Conservation (phyloP, 1,140 invertebrate species). For the Colletes gigas region DNA sequence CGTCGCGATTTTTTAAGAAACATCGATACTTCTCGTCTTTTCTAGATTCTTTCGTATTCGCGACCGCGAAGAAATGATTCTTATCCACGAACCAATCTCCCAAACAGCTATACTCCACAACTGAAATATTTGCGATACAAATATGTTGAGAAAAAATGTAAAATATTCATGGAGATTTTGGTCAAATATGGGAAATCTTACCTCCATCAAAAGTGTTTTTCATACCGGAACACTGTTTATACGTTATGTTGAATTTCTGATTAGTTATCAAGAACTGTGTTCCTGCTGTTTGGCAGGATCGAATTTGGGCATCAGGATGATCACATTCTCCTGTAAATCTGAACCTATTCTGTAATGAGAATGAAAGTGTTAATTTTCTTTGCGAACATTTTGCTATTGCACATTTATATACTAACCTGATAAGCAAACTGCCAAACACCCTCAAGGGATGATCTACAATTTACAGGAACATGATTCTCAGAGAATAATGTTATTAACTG, state of each 20-base stretch:
- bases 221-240: constrained; percentile 92
- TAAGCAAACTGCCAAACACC: constrained; percentile 98
- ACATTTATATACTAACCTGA: constrained; percentile 82
- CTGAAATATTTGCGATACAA: constrained; percentile 75
- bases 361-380: constrained; percentile 61
- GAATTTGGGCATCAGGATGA: constrained; percentile 92
- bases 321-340: constrained; percentile 95
- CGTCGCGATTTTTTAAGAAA: constrained; percentile 96
- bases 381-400: background rate
- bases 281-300: constrained; percentile 96
- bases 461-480: constrained; percentile 94
- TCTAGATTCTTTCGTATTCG: constrained; percentile 96
- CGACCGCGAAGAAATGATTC: constrained; percentile 97
- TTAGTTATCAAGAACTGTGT: constrained; percentile 98
- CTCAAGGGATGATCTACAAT: constrained; percentile 95
- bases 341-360: constrained; percentile 86
- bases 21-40: constrained; percentile 96
- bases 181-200: constrained; percentile 67
- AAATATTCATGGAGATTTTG: constrained; percentile 25
- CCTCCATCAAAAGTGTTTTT: constrained; percentile 93
- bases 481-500: constrained; percentile 93
- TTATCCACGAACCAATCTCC: constrained; percentile 98
- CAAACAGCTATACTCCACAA: constrained; percentile 95
- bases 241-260: constrained; percentile 98
- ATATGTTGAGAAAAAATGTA: constrained; percentile 27